Conservation (phyloP, 2,888 invertebrate species). For the Drosophila borealis region DNA sequence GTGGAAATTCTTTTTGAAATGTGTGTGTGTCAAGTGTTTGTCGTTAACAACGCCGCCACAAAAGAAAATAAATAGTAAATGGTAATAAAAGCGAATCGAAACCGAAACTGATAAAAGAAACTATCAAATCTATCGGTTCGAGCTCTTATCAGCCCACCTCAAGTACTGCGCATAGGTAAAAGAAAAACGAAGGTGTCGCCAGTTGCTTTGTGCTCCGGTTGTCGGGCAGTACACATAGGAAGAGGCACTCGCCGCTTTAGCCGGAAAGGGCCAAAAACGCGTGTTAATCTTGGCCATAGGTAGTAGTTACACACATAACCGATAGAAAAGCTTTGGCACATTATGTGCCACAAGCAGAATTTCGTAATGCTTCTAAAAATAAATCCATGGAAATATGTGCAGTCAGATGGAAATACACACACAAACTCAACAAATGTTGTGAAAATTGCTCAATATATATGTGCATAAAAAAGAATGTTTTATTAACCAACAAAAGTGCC, state of each 20-base stretch:
- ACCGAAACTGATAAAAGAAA: conserved; percentile 43
- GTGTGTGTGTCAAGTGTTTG: conserved; percentile 18
- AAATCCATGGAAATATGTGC: conserved; percentile 69
- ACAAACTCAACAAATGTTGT: conserved; percentile 23
- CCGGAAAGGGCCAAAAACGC: conserved; percentile 7
- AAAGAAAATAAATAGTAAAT: conserved; percentile 36
- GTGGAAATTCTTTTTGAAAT: conserved; percentile 31
- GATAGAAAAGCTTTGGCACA: conserved; percentile 17
- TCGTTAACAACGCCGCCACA: conserved; percentile 13
- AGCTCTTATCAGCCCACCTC: conserved; percentile 33
- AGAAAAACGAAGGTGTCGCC: conserved; percentile 23
- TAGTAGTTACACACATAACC: conserved; percentile 9
- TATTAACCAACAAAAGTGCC: background rate
- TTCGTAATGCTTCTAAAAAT: conserved; percentile 73
- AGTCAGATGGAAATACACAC: conserved; percentile 44
- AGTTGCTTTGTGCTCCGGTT: conserved; percentile 50
- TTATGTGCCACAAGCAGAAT: conserved; percentile 15
- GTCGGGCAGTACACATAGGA: conserved; percentile 29
- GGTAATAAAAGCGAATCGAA: conserved; percentile 36
- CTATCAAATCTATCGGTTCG: conserved; percentile 36
- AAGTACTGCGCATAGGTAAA: conserved; percentile 28
- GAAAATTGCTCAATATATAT: conserved; percentile 38
- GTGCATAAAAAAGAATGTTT: conserved; percentile 2
- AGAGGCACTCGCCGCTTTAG: background rate
- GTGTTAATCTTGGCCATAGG: conserved; percentile 16